Evolutionary conservation across 2,797 vertebrate species (phyloP).

Genomic region (Myoxocephalus aenaeus): DNA sequence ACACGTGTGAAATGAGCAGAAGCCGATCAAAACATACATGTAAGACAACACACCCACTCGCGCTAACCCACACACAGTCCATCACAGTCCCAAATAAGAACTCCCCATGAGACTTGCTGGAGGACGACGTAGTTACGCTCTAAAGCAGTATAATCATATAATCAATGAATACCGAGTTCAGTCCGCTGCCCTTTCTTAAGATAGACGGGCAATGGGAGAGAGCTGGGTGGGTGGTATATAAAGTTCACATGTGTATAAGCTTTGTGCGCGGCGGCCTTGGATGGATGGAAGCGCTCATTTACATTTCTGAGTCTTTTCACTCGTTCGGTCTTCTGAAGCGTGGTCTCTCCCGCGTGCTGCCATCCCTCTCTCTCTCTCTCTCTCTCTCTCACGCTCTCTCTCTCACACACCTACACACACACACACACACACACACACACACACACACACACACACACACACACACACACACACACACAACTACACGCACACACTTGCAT

Average conservation of each 20-base stretch:
- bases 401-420: not conserved
- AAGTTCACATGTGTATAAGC: conserved; percentile 68
- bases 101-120: conserved; percentile 46
- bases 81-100: conserved; percentile 16
- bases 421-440: not conserved
- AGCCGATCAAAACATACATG: conserved; percentile 32
- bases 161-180: conserved; percentile 71
- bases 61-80: conserved; percentile 16
- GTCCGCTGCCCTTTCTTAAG: conserved; percentile 60
- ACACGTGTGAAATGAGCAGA: conserved; percentile 19
- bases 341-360: conserved; percentile 46
- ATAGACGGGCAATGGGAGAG: conserved; percentile 52
- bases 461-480: not conserved
- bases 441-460: not conserved
- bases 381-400: not conserved
- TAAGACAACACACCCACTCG: conserved; percentile 52
- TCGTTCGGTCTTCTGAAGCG: conserved; percentile 51
- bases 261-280: conserved; percentile 54
- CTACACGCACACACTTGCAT: conserved; percentile 13
- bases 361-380: conserved; percentile 35
- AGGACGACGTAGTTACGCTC: conserved; percentile 31
- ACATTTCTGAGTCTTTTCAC: conserved; percentile 67
- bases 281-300: conserved; percentile 70
- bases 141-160: conserved; percentile 65
- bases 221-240: conserved; percentile 72